Evolutionary conservation across 2,113 vertebrate species (phyloP).

Genomic region (Mastomys coucha): DNA sequence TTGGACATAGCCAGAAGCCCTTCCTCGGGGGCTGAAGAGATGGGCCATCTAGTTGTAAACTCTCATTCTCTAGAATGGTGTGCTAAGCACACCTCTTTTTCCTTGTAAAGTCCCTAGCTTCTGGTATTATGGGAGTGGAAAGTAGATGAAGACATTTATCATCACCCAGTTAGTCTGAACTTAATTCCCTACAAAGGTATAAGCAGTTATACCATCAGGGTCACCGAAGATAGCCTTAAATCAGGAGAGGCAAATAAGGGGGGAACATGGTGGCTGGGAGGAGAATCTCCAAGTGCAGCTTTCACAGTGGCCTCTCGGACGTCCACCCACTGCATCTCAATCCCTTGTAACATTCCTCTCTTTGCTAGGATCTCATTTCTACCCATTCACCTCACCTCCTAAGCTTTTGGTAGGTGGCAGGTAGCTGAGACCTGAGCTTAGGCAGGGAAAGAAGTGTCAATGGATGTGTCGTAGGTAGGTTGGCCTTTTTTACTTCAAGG

Average conservation of each 20-base stretch:
- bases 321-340: background rate
- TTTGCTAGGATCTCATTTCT: background rate
- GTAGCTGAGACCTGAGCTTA: background rate
- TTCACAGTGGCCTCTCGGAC: background rate
- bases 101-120: background rate
- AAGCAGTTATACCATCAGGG: background rate
- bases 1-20: background rate
- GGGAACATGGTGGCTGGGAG: accelerated
- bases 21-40: background rate
- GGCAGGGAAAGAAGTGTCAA: background rate
- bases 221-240: background rate
- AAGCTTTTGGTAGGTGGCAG: constrained; percentile 43
- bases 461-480: background rate
- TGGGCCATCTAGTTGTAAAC: background rate
- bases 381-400: background rate
- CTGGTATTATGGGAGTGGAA: background rate
- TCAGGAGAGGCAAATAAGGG: background rate
- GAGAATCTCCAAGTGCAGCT: background rate
- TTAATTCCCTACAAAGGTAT: background rate
- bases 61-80: background rate
- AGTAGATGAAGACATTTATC: background rate
- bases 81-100: background rate
- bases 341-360: background rate
- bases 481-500: background rate
- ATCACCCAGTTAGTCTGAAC: background rate